Evolutionary conservation across 1,140 invertebrate species (phyloP).

Genomic region (Ips typographus): DNA sequence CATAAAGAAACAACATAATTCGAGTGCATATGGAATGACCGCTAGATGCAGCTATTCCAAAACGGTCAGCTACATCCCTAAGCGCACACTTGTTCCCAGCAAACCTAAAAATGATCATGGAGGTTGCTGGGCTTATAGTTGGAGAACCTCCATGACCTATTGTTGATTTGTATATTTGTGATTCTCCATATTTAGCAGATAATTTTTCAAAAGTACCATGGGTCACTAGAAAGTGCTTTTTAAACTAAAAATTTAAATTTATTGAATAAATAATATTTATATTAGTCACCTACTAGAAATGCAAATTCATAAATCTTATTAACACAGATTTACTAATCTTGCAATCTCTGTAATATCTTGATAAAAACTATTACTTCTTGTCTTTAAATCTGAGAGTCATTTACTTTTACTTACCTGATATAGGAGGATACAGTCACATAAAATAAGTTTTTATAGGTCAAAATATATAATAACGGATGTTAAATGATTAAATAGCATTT

Average conservation of each 20-base stretch:
- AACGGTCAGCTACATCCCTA: slow-evolving; percentile 2
- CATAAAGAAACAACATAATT: not conserved
- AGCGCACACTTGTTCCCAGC: not conserved
- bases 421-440: no score
- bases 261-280: no score
- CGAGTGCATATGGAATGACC: not conserved
- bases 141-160: not conserved
- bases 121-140: not conserved
- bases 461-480: no score
- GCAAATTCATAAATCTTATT: no score
- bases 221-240: slow-evolving; percentile 1
- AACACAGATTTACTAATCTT: no score
- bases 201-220: not conserved
- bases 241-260: slow-evolving; percentile 2
- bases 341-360: no score
- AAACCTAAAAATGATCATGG: slow-evolving; percentile 6
- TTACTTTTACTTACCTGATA: no score
- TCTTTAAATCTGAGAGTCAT: no score
- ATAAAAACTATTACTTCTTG: not conserved
- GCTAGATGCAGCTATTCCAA: not conserved
- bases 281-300: no score
- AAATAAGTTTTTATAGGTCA: no score
- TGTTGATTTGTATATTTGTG: not conserved
- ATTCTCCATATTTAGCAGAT: not conserved
- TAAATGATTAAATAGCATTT: no score